phyloP scores from a whole-genome alignment of 2,797 vertebrate species.

The Neopelma chrysocephalum region DNA sequence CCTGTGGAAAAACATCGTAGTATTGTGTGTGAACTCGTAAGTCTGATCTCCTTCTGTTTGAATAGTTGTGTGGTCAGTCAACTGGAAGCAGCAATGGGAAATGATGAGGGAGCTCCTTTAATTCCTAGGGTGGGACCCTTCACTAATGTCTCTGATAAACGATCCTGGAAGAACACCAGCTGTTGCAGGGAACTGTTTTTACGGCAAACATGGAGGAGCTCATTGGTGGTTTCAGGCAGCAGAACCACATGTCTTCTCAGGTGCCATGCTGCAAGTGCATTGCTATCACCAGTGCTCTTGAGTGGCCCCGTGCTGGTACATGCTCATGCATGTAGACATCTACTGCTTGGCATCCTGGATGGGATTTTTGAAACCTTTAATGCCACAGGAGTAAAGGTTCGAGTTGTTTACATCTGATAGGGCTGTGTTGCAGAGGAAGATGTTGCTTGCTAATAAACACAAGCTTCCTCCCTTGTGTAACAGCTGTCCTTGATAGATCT shows the following conservation, averaged over 20 bases:
- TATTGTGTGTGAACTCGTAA: conserved; percentile 98
- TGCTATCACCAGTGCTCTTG: neutral
- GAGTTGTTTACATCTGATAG: neutral
- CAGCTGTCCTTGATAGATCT: neutral
- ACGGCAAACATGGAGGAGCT: fast-evolving
- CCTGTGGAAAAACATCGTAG: conserved; percentile 97
- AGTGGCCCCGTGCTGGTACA: fast-evolving
- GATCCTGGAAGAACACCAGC: neutral
- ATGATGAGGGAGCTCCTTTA: neutral
- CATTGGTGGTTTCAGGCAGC: neutral
- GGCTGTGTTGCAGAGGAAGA: neutral
- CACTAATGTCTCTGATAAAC: neutral
- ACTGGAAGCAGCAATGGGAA: neutral
- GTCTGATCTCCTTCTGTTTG: conserved; percentile 41
- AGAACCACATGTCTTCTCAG: neutral
- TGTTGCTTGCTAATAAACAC: neutral
- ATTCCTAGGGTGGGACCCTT: neutral
- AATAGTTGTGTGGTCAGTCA: neutral
- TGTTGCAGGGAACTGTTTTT: neutral
- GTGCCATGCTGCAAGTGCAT: fast-evolving
- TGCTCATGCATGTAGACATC: neutral
- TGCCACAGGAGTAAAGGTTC: neutral
- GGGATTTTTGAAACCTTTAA: neutral
- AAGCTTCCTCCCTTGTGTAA: neutral
- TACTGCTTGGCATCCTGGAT: neutral